Conservation (phyloP, 2,888 invertebrate genomes). For the Barypeithes pellucidus region DNA sequence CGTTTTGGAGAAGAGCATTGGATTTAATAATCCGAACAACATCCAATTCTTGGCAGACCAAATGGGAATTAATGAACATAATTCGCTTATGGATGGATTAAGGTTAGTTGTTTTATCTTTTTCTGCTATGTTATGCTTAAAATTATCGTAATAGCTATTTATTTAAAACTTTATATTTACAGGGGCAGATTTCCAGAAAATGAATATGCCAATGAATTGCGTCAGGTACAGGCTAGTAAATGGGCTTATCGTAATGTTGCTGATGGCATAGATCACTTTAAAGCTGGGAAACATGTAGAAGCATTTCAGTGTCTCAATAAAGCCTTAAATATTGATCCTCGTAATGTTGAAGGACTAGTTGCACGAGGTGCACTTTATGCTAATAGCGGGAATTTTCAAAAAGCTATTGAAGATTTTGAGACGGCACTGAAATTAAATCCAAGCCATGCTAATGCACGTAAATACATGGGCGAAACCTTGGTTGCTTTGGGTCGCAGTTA, state of each 20-base stretch:
- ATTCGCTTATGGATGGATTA: constrained; percentile 80
- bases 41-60: constrained; percentile 85
- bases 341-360: constrained; percentile 93
- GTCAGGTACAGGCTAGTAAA: constrained; percentile 92
- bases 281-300: constrained; percentile 92
- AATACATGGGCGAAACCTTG: constrained; percentile 94
- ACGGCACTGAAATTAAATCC: constrained; percentile 91
- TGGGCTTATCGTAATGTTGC: constrained; percentile 94
- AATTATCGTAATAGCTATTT: background rate
- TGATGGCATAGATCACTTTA: constrained; percentile 96
- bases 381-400: constrained; percentile 93
- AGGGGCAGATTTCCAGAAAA: constrained; percentile 85
- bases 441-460: constrained; percentile 92
- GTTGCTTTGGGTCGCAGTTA: constrained; percentile 91
- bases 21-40: constrained; percentile 93
- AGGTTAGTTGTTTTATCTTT: constrained; percentile 72
- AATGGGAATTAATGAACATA: constrained; percentile 82
- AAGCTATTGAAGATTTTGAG: constrained; percentile 96
- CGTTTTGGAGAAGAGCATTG: constrained; percentile 86
- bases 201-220: constrained; percentile 88
- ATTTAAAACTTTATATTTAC: constrained; percentile 43
- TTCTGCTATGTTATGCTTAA: background rate
- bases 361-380: constrained; percentile 94
- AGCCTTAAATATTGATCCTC: constrained; percentile 92
- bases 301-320: constrained; percentile 96